phyloP scores from a whole-genome alignment of 2,113 vertebrate species.

The Sturnira hondurensis region DNA sequence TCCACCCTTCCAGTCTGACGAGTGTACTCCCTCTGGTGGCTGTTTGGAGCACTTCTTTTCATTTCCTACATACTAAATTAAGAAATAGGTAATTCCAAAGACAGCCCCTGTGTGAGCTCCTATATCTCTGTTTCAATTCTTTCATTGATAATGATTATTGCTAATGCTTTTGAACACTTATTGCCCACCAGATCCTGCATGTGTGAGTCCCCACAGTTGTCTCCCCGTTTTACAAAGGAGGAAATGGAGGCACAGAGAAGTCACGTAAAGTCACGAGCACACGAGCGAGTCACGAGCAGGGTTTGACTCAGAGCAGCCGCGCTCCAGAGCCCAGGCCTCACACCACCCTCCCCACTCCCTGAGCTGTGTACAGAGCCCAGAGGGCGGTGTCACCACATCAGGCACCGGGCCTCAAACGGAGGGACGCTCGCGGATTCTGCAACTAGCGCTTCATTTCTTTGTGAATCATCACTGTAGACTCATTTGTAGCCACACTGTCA shows the following conservation, averaged over 20 bases:
- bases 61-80: not conserved
- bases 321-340: not conserved
- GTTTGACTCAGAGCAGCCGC: not conserved
- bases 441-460: not conserved
- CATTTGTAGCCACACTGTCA: not conserved
- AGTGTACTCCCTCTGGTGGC: slow-evolving; percentile 66
- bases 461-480: not conserved
- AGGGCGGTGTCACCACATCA: not conserved
- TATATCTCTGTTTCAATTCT: not conserved
- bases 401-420: not conserved
- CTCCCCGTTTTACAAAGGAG: not conserved
- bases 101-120: not conserved
- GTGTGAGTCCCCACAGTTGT: not conserved
- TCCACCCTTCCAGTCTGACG: not conserved
- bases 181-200: not conserved
- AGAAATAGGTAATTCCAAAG: not conserved
- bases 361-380: fast-evolving
- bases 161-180: not conserved
- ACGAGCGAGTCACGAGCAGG: fast-evolving
- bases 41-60: not conserved
- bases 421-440: not conserved
- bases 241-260: not conserved
- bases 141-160: not conserved
- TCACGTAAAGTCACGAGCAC: not conserved
- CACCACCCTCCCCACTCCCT: fast-evolving